Evolutionary conservation across 1,140 invertebrate species (phyloP), one percentile per base, ranked within the genome.

Genomic region (Popillia japonica): DNA sequence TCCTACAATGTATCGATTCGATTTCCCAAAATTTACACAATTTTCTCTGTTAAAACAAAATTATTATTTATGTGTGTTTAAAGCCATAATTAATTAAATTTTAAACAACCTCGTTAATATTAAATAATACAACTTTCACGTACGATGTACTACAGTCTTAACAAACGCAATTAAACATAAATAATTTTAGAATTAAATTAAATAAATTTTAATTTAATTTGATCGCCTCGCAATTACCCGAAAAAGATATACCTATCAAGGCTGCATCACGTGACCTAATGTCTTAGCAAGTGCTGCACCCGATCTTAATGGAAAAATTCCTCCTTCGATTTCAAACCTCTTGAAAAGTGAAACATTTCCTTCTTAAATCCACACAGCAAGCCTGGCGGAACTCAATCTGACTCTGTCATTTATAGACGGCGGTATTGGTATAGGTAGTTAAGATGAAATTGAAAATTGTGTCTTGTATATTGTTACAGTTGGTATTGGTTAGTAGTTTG

Each of bases 331-430:
- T 68, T 34, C 61, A 23, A 27, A 3, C 61, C 9, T n/a, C 20
- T 68, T 20, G 20, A 23, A 68, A 68, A 68, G 61, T 23, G 61
- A 68, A 68, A 68, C 61, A 68, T 68, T 68, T 34, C 11, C 22
- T 20, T 68, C 27, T 68, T 14, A 68, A 68, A 68, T 68, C 17
- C 22, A 68, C 27, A 23, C 61, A 22, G 7, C 61, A 11, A 6
- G 61, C 20, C 6, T 20, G 61, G 27, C 10, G 27, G 27, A 34
- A n/a, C 20, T 34, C 61, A 68, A 68, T 68, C 27, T 68, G 10
- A 22, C 6, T n/a, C 22, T 68, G 61, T 68, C 61, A 14, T 68
- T 68, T 14, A 22, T 2, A 27, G 4, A 68, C 9, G 61, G 22
- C 27, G 20, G 61, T 68, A 68, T 17, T n/a, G 4, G 27, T 34